Base-by-base conservation (phyloP, 1,140 invertebrate genomes). In the Conus betulinus region DNA sequence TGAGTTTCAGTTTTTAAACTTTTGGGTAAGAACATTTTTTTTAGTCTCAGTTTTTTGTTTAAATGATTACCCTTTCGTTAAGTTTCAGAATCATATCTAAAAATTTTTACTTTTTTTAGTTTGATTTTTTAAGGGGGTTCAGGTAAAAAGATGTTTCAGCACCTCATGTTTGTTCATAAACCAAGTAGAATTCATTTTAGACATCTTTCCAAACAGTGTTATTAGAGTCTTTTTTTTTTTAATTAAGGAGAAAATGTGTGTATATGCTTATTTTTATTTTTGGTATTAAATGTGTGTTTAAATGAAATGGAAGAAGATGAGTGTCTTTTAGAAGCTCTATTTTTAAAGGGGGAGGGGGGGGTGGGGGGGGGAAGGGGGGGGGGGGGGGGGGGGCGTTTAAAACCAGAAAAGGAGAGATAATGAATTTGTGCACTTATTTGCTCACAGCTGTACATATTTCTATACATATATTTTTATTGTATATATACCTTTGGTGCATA, bases 401-500 rank as follows among this genome's bases (percentile, higher is more conserved):
- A 51, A 39, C 8, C 4, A 53, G 55, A 55, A 55, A 57, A 23
- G 10, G 11, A 67, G 55, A 60, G 53, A 39, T 8, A 60, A 63
- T 57, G 27, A 60, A 84, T 87, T 52, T 86, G 71, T 86, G 85
- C 63, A 86, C 85, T 86, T 76, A 86, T 71, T 86, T 87, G 85
- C 85, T 87, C 85, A 87, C 85, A 27, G 23, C 52, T 87, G 85
- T 87, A 87, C 67, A 87, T 87, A 87, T 79, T 87, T 78, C 53
- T 78, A 87, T 87, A 71, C 63, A 63, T 84, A 84, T 84, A 84
- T 84, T n/a, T 17, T 23, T 5, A n/a, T n/a, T 71, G 10, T 71
- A 7, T 71, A n/a, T 71, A n/a, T n/a, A 71, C 67, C 67, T 71
- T 78, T 87, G 85, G 85, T 87, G 85, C 85, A 87, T 57, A 85